Evolutionary conservation across 2,797 vertebrate genomes (phyloP).

Genomic region (Smutsia gigantea): DNA sequence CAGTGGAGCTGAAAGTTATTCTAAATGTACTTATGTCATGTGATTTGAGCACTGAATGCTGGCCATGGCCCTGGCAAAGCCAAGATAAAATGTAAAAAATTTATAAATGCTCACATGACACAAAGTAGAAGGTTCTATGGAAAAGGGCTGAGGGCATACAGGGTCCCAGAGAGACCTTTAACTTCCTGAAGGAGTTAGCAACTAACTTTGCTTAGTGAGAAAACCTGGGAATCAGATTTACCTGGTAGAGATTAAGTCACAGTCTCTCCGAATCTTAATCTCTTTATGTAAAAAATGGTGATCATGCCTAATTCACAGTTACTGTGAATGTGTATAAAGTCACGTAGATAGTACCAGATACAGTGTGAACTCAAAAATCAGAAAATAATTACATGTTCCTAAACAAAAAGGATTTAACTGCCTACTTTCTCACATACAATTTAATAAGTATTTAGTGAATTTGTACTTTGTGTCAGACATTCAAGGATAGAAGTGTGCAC

Average conservation of each 20-base stretch:
- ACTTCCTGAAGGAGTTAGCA: not conserved
- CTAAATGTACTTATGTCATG: not conserved
- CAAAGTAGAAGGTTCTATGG: not conserved
- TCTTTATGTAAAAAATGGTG: not conserved
- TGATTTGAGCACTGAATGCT: not conserved
- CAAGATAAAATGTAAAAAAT: not conserved
- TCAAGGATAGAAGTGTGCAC: not conserved
- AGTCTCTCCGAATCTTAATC: not conserved
- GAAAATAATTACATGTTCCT: not conserved
- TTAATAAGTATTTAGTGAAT: not conserved
- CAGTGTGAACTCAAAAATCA: not conserved
- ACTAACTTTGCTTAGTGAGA: not conserved
- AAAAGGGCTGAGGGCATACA: not conserved
- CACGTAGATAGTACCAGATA: not conserved
- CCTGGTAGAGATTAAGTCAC: not conserved
- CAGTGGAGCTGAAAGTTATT: not conserved
- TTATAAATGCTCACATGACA: not conserved
- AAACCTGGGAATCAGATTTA: not conserved
- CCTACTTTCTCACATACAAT: not conserved
- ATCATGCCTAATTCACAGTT: not conserved
- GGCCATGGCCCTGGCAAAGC: not conserved
- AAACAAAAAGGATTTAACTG: not conserved
- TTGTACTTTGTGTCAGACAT: not conserved
- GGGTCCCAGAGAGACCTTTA: not conserved
- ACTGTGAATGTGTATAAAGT: not conserved